Evolutionary conservation across 37 sponge, comb jelly and placozoan species (phyloP).

Genomic region (Beroe ovata): DNA sequence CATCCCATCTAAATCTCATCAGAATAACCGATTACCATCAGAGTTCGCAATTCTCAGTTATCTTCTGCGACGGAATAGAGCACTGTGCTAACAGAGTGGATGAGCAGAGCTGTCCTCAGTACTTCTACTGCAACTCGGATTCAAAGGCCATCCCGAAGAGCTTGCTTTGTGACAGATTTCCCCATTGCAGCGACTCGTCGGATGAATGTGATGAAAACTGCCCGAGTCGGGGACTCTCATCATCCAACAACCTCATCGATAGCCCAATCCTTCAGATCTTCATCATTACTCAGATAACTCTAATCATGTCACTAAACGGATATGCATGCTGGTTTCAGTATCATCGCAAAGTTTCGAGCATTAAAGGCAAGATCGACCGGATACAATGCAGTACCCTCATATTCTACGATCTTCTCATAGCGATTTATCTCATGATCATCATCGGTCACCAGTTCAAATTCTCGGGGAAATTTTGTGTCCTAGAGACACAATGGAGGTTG

Average conservation of each 20-base stretch:
- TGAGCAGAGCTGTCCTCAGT: constrained; percentile 5
- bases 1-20: not conserved
- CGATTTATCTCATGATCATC: not conserved
- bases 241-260: not conserved
- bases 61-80: not conserved
- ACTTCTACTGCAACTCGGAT: constrained; percentile 23
- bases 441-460: not conserved
- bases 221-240: not conserved
- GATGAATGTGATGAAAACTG: not conserved
- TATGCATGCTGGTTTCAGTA: not conserved
- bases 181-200: not conserved
- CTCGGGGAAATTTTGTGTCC: not conserved
- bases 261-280: not conserved
- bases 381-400: not conserved
- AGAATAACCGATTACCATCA: too few relatives aligned
- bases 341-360: not conserved
- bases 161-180: not conserved
- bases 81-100: not conserved
- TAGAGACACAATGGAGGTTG: not conserved
- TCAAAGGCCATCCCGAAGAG: constrained; percentile 1
- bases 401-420: not conserved
- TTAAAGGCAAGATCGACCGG: not conserved
- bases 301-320: not conserved
- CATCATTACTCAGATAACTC: not conserved
- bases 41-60: not conserved